Evolutionary conservation across 2,113 vertebrate species (phyloP).

Genomic region (Paracyprichromis sp.): DNA sequence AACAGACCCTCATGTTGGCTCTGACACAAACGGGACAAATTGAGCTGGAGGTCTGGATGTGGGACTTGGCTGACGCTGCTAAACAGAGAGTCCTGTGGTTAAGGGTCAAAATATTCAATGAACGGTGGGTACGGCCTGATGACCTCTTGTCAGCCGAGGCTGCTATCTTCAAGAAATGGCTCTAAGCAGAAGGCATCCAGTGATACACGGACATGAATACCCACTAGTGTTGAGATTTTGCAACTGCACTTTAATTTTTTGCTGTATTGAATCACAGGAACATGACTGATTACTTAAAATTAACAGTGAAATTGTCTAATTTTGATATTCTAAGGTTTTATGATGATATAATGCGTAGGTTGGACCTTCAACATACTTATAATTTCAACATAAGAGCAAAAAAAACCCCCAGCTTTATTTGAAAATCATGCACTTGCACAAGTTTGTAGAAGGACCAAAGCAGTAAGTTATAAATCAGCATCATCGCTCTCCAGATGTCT

Average conservation of each 20-base stretch:
- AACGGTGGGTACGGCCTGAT: background rate
- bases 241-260: background rate
- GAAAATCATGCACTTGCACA: background rate
- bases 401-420: accelerated
- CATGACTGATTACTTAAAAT: background rate
- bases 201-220: background rate
- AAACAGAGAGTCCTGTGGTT: background rate
- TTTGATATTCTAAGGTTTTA: background rate
- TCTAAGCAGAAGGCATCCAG: background rate
- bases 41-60: background rate
- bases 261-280: background rate
- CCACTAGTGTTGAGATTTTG: background rate
- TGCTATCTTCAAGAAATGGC: background rate
- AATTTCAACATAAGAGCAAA: background rate
- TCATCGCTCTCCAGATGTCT: slow-evolving; percentile 60
- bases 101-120: background rate
- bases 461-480: slow-evolving; percentile 14
- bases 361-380: background rate
- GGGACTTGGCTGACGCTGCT: background rate
- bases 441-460: background rate
- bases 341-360: background rate
- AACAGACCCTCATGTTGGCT: background rate
- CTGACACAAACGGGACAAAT: background rate
- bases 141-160: background rate
- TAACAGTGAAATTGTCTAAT: background rate